phyloP scores from a whole-genome alignment of 1,140 invertebrate genomes.

The Acromyrmex echinatior region DNA sequence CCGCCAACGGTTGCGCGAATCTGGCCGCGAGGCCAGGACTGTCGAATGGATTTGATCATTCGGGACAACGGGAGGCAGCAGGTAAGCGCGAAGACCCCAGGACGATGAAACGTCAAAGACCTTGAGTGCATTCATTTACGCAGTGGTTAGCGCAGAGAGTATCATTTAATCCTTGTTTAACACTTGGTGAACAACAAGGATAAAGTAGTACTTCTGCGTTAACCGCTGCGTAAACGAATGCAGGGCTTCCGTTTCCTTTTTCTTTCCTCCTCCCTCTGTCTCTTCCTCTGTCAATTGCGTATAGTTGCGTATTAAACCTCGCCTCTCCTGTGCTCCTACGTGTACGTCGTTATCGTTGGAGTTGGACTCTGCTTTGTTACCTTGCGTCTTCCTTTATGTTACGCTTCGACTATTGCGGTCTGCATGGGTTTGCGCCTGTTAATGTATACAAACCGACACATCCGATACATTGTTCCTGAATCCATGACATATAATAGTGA shows the following conservation, averaged over 20 bases:
- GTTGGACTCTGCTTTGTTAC: conserved; percentile 8
- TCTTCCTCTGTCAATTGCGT: not conserved
- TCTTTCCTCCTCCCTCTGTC: not conserved
- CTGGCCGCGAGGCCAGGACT: conserved; percentile 1
- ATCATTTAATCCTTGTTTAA: too few species aligned
- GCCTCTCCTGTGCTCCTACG: not conserved
- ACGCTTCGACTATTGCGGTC: conserved; percentile 42
- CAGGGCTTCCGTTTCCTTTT: not conserved
- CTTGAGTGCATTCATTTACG: too few species aligned
- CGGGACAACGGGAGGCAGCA: conserved; percentile 40
- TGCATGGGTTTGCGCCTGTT: conserved; percentile 68
- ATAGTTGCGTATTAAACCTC: not conserved
- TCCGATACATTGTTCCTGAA: not conserved
- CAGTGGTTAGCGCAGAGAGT: too few species aligned
- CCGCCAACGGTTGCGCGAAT: conserved; percentile 61
- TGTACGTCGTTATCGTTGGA: conserved; percentile 35
- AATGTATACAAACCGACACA: conserved; percentile 18
- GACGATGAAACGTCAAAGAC: not conserved
- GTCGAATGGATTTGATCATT: conserved; percentile 64
- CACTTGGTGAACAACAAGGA: too few species aligned
- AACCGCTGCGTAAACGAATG: too few species aligned
- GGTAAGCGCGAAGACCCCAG: conserved; percentile 62
- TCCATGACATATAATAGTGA: not conserved
- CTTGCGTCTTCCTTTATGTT: conserved; percentile 49
- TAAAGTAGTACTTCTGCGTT: too few species aligned